Conservation (phyloP, 2,888 invertebrate species). For the Troglohyphantes excavatus region DNA sequence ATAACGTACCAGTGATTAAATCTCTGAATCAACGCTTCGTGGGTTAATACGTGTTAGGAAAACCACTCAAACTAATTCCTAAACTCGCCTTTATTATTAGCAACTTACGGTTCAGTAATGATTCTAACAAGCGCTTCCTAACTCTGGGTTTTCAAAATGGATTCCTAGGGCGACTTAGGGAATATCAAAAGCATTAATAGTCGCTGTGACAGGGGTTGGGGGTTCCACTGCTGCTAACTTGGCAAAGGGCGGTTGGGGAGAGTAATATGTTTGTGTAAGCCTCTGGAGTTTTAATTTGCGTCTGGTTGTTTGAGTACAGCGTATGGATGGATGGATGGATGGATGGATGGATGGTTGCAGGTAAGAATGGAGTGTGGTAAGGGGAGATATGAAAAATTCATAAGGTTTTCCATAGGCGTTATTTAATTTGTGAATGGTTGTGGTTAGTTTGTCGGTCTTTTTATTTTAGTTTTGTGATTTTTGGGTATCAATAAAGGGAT, state of each 20-base stretch:
- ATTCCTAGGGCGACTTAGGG: background rate
- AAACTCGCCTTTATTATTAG: constrained; percentile 33
- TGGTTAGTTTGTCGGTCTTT: background rate
- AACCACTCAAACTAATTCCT: constrained; percentile 55
- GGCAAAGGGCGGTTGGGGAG: background rate
- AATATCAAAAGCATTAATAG: background rate
- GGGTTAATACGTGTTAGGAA: constrained; percentile 32
- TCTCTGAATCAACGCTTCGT: constrained; percentile 33
- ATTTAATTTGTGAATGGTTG: background rate
- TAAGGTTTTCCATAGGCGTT: background rate
- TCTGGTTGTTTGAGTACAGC: background rate
- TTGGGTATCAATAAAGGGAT: no score
- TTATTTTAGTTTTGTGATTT: background rate
- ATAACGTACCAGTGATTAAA: constrained; percentile 37
- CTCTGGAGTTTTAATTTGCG: constrained; percentile 3
- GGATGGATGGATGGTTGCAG: background rate
- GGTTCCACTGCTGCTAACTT: background rate
- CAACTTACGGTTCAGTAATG: constrained; percentile 6
- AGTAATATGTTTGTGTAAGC: constrained; percentile 25
- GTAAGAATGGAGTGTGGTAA: background rate
- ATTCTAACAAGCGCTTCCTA: constrained; percentile 3
- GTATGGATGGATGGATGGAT: background rate
- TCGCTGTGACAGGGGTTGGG: background rate
- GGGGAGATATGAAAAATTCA: background rate
- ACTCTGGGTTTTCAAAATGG: background rate